Base-by-base conservation (phyloP, 2,888 invertebrate species). In the Gnatocerus cornutus region DNA sequence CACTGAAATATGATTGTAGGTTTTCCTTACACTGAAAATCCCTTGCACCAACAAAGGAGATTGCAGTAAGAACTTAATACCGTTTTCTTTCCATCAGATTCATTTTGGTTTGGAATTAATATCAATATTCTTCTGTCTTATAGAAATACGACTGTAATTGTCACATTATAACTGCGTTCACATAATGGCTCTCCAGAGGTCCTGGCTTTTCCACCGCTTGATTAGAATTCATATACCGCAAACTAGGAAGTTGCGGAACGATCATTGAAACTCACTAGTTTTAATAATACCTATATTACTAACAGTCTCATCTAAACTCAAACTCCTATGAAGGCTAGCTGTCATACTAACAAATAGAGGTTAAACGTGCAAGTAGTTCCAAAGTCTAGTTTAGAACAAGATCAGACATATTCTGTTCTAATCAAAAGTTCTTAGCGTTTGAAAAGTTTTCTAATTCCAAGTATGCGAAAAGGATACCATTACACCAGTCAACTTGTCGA, bases 401-500 rank as follows among this genome's bases (percentile, higher is more conserved):
- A 56, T 41, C 56, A 30, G 46, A 58, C 65, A 65, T 65, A 67
- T 70, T 67, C 68, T 61, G 45, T 64, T 70, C 72, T 69, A 73
- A 73, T 73, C 71, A 73, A 71, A 73, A 71, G 69, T 73, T 71
- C 67, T 63, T 45, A 55, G 63, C 67, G 64, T 48, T 56, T 52
- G 27, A 48, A 63, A 73, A 73, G 68, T 73, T 73, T 73, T 46
- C 72, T 50, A 72, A 73, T 73, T 73, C 68, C 71, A 59, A 71
- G 63, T 67, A 73, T 71, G 73, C 64, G 68, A 59, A 56, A 39
- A 30, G 62, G 62, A 50, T 21, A 45, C 67, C 46, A 71, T 69
- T 71, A 69, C 39, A 30, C n/a, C 3, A 8, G 29, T 13, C 6
- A 4, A 21, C 2, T 33, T 33, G 2, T 33, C 33, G 21, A 21